These are phyloP conservation scores for Gymnothorax javanicus DNA, from an alignment of 2,797 vertebrate species.

Conservation along the genomic window DNA sequence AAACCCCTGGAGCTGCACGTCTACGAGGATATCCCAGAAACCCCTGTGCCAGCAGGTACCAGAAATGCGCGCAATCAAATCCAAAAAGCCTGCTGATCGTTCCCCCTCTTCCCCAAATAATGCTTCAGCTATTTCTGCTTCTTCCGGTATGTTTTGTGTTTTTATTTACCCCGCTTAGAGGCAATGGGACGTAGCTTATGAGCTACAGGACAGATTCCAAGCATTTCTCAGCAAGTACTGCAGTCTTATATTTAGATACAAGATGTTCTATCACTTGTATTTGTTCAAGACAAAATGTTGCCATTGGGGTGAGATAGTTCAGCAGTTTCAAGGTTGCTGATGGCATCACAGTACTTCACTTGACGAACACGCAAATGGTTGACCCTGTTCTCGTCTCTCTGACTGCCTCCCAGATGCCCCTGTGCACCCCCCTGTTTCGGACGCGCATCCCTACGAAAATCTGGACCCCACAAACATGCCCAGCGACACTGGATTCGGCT, in stretches of 20 bases:
- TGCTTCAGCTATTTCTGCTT: not conserved
- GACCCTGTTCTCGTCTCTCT: not conserved
- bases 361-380: not conserved
- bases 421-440: conserved; percentile 84
- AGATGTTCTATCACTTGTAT: too few species aligned
- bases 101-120: not conserved
- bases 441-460: conserved; percentile 86
- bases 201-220: too few species aligned
- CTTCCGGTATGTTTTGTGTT: not conserved
- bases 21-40: conserved; percentile 81
- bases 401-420: conserved; percentile 75
- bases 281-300: too few species aligned
- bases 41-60: conserved; percentile 83
- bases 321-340: not conserved
- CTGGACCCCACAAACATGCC: conserved; percentile 84
- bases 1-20: conserved; percentile 72
- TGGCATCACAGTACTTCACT: not conserved
- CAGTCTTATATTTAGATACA: too few species aligned
- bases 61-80: too few species aligned
- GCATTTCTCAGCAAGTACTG: too few species aligned
- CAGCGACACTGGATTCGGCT: conserved; percentile 78
- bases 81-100: not conserved
- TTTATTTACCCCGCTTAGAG: not conserved
- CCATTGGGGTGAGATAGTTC: not conserved
- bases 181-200: not conserved